These are phyloP conservation scores for Rotaria macrura DNA, from an alignment of 2,888 invertebrate species.

Conservation along the genomic window DNA sequence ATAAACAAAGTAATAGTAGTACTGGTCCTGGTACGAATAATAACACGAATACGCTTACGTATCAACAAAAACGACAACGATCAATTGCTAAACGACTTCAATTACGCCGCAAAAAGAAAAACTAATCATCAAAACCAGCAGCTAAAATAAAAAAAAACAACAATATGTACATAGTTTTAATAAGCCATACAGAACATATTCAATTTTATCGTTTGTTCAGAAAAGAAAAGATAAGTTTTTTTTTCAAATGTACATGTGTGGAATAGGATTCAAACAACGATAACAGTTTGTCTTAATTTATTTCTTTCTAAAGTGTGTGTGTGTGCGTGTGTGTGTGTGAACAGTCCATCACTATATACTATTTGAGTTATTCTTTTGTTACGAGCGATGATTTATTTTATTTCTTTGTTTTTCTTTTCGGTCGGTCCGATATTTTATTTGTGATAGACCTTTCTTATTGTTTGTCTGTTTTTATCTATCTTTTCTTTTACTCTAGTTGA, in stretches of 20 bases:
- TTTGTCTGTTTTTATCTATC: not conserved
- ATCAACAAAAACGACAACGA: slow-evolving; percentile 20
- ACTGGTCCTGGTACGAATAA: not conserved
- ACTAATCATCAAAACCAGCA: not conserved
- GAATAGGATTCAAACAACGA: not conserved
- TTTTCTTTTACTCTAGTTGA: not conserved
- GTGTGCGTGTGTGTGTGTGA: not conserved
- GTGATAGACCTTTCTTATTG: not conserved
- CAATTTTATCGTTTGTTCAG: not conserved
- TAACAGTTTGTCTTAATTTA: not conserved
- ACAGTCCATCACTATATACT: not conserved
- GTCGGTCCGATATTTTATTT: slow-evolving; percentile 3
- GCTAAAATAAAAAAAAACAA: not conserved
- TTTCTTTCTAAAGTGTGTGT: not conserved
- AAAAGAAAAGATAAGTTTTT: not conserved
- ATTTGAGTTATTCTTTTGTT: not conserved
- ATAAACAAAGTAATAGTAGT: slow-evolving; percentile 1
- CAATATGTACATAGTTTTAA: not conserved
- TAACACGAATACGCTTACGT: not conserved
- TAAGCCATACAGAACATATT: not conserved
- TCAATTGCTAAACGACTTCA: slow-evolving; percentile 19
- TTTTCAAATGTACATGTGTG: not conserved
- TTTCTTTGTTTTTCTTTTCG: not conserved
- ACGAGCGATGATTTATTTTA: not conserved
- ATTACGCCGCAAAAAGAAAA: slow-evolving; percentile 17